Conservation (phyloP, 2,888 invertebrate species). For the Schrankia costaestrigalis region DNA sequence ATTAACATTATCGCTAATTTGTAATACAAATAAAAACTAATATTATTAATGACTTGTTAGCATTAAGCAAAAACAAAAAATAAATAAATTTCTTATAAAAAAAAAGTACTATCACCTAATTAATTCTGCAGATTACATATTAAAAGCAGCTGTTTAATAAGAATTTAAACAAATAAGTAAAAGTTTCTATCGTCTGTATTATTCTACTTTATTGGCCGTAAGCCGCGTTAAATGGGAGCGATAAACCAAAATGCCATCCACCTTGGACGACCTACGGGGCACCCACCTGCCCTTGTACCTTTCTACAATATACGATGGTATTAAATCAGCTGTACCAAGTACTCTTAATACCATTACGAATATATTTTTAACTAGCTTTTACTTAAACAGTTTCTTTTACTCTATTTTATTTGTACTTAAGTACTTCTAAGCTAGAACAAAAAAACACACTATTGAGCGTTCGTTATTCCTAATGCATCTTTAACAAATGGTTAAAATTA, state of each 20-base stretch:
- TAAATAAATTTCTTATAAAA: background rate
- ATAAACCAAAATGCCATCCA: slow-evolving; percentile 55
- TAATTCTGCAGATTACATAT: slow-evolving; percentile 4
- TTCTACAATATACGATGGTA: slow-evolving; percentile 23
- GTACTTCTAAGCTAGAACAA: too few relatives aligned
- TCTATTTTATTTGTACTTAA: too few relatives aligned
- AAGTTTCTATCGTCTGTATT: slow-evolving; percentile 22
- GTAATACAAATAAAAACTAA: too few relatives aligned
- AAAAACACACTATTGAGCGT: too few relatives aligned
- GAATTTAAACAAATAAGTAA: slow-evolving; percentile 16
- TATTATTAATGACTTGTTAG: too few relatives aligned
- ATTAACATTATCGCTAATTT: too few relatives aligned
- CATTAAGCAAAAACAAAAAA: too few relatives aligned
- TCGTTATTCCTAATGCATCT: too few relatives aligned
- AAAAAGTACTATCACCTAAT: background rate
- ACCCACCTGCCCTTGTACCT: slow-evolving; percentile 45
- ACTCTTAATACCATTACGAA: background rate
- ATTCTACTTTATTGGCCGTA: slow-evolving; percentile 25
- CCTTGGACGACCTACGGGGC: slow-evolving; percentile 39
- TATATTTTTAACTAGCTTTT: too few relatives aligned
- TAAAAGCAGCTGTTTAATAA: slow-evolving; percentile 16
- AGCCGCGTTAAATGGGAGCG: slow-evolving; percentile 32
- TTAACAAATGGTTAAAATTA: too few relatives aligned
- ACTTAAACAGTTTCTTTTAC: too few relatives aligned
- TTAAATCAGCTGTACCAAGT: slow-evolving; percentile 21